Evolutionary conservation across 64 coral and sea anemone species (phyloP), one percentile per base, ranked within the genome.

Genomic region (Exaiptasia diaphana): DNA sequence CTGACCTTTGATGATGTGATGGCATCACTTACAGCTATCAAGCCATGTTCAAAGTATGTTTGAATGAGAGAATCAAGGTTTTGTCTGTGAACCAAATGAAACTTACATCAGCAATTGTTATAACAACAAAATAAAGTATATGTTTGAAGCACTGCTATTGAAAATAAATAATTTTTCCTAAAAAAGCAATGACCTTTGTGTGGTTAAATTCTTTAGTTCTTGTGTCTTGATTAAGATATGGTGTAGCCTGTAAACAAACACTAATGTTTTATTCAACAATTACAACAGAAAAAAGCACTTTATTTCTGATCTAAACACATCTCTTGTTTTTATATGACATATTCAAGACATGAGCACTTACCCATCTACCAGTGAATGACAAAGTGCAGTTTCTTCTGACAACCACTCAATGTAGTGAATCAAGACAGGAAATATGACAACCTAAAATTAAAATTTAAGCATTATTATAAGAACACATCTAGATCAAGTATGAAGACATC

Each of bases 291-390:
- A n/a, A n/a, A n/a, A n/a, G n/a, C n/a, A n/a, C n/a, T n/a, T n/a
- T n/a, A n/a, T n/a, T n/a, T n/a, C n/a, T n/a, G n/a, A n/a, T n/a
- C n/a, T n/a, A n/a, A n/a, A n/a, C n/a, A n/a, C n/a, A n/a, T n/a
- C n/a, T n/a, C n/a, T n/a, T n/a, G n/a, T n/a, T n/a, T n/a, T n/a
- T n/a, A n/a, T n/a, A n/a, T n/a, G n/a, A n/a, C n/a, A n/a, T n/a
- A n/a, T n/a, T n/a, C n/a, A n/a, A n/a, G n/a, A n/a, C n/a, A n/a
- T n/a, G n/a, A n/a, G 28, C n/a, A 44, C 85, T 77, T 72, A 93
- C 91, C 91, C 79, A 50, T 93, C 91, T 37, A 93, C 36, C 20
- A 93, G 72, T 5, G 85, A 82, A 60, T 88, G 86, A 67, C 73
- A 93, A 4, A 89, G 41, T 4, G 50, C 20, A 41, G 91, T 64